Base-by-base conservation (phyloP, 2,888 invertebrate species). In the Sialis fuliginosa region DNA sequence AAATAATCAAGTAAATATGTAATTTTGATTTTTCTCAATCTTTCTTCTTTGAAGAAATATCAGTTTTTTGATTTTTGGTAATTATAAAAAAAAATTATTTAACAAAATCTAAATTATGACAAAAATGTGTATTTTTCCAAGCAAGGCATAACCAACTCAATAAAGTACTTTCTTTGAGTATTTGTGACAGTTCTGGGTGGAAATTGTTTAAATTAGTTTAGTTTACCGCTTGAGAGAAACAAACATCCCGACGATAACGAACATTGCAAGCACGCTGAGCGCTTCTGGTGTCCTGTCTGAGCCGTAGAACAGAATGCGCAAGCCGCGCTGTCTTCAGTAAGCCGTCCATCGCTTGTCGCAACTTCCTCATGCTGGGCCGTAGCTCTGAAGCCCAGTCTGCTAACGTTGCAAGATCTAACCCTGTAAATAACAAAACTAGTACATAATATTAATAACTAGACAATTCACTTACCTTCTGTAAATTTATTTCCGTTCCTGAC, bases 141-240 rank as follows among this genome's bases (percentile, higher is more conserved):
- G n/a, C n/a, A n/a, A n/a, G n/a, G n/a, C 22, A 22, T 22, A 22
- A 22, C 22, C 22, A 22, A 22, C 22, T 49, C 33, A 39, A 12
- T 13, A 30, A 32, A 46, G 33, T 33, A 39, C 33, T 34, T 10
- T 42, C 41, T n/a, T n/a, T n/a, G n/a, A 22, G 2, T 22, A 22
- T 22, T 22, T 22, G 22, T 22, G 22, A 22, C 22, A 22, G 4
- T 4, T 22, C 22, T 22, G 22, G 22, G 4, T 22, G 22, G 22
- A 22, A 22, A 22, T 22, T 22, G 22, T 22, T 2, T 9, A 22
- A 22, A 22, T 22, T 22, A 4, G 2, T 2, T 9, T 9, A 43
- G 69, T 76, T 75, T 67, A 91, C 88, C 53, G 91, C 86, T 66
- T 93, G 92, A 4, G 91, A 84, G 61, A 91, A 90, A 62, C 91